Percentiles rank a stretch among this genome's conserved stretches.
Conservation (phyloP, 2,888 invertebrate species). For the Metallyticus violacea region DNA sequence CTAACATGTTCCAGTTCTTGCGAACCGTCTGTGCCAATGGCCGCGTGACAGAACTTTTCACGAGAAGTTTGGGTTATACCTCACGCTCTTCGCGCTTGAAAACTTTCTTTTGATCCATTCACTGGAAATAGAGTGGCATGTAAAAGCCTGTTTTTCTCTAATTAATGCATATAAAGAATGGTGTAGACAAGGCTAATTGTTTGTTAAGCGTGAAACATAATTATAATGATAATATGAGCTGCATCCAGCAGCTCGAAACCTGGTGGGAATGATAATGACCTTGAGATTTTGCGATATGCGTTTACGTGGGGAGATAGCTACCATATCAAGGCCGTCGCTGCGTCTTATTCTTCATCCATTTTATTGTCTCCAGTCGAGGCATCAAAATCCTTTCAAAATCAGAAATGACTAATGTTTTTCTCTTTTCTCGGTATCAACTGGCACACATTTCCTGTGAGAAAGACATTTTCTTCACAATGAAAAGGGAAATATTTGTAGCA, state of each 20-base stretch:
- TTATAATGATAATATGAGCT: background rate
- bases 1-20: background rate
- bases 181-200: background rate
- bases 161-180: background rate
- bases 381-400: no score
- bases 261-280: no score
- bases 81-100: background rate
- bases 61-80: background rate
- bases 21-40: background rate
- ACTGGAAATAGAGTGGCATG: background rate
- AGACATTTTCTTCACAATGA: no score
- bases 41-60: background rate
- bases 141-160: background rate
- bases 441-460: no score
- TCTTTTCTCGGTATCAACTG: no score
- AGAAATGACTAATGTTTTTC: no score
- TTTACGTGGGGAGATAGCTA: no score
- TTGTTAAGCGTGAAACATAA: background rate
- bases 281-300: background rate
- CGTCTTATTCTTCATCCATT: no score
- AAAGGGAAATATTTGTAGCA: no score
- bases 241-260: background rate
- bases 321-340: no score
- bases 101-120: background rate
- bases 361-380: no score